Evolutionary conservation across 2,797 vertebrate genomes (phyloP).

Genomic region (Karalla daura): DNA sequence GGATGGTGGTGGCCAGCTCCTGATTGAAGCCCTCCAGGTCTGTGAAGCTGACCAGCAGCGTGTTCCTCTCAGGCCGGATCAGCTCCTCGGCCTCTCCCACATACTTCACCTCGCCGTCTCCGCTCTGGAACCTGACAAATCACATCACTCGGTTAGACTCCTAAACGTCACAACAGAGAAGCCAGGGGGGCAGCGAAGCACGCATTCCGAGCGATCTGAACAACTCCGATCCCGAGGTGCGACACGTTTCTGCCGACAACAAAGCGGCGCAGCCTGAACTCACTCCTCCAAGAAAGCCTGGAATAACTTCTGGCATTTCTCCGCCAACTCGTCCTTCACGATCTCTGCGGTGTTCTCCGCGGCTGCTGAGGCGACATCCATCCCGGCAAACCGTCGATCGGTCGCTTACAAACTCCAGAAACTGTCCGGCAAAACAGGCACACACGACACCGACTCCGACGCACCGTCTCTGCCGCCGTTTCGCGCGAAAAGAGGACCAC

Average conservation of each 20-base stretch:
- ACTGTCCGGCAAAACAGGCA: rapidly evolving
- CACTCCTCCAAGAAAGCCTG: constrained; percentile 97
- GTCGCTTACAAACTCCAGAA: not conserved
- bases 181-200: rapidly evolving
- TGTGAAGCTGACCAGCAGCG: constrained; percentile 90
- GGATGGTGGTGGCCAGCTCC: constrained; percentile 95
- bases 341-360: constrained; percentile 80
- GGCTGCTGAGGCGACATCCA: constrained; percentile 87
- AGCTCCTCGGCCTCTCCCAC: constrained; percentile 93
- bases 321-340: constrained; percentile 94
- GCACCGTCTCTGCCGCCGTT: no score
- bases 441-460: no score
- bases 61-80: constrained; percentile 97
- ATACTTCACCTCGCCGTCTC: constrained; percentile 95
- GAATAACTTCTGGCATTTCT: constrained; percentile 98
- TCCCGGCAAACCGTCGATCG: constrained; percentile 51
- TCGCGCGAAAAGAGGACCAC: constrained; percentile 82
- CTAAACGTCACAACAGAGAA: rapidly evolving
- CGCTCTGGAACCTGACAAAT: constrained; percentile 93
- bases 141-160: not conserved
- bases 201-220: rapidly evolving
- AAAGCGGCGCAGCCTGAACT: constrained; percentile 75
- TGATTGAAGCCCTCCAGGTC: constrained; percentile 98
- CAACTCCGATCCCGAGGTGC: no score
- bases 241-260: not conserved